A percentile compares a stretch with the other conserved stretches of the same genome.
These are phyloP conservation scores for Diorhabda sublineata DNA, from an alignment of 1,140 invertebrate species.

Conservation along the genomic window DNA sequence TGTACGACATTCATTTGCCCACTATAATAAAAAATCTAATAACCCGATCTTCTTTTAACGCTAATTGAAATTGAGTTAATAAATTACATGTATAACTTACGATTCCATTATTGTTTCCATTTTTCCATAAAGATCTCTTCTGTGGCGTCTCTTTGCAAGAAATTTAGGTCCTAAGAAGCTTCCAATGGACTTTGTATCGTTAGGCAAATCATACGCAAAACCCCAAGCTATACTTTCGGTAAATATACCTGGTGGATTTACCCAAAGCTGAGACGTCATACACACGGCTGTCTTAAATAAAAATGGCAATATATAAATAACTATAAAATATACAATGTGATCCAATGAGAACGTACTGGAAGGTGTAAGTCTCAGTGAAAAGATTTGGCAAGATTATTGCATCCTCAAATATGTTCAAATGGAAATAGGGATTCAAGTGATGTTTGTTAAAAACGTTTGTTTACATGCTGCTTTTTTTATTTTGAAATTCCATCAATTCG, in stretches of 20 bases:
- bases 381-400: too few relatives aligned
- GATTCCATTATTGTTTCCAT: slow-evolving; percentile 65
- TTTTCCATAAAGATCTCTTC: slow-evolving; percentile 61
- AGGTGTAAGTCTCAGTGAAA: too few relatives aligned
- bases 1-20: too few relatives aligned
- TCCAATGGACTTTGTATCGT: slow-evolving; percentile 57
- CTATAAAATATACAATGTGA: neutral
- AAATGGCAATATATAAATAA: neutral
- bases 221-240: slow-evolving; percentile 72
- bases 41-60: too few relatives aligned
- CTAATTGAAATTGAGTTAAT: too few relatives aligned
- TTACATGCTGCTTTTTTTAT: too few relatives aligned
- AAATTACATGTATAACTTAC: slow-evolving; percentile 50
- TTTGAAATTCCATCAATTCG: too few relatives aligned
- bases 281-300: slow-evolving; percentile 31
- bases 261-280: slow-evolving; percentile 28
- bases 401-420: too few relatives aligned
- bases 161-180: slow-evolving; percentile 40
- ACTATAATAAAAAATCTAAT: too few relatives aligned
- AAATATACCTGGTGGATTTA: slow-evolving; percentile 53
- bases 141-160: slow-evolving; percentile 49
- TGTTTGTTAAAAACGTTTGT: too few relatives aligned
- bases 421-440: too few relatives aligned
- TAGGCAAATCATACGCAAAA: slow-evolving; percentile 69
- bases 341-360: too few relatives aligned